A percentile compares a stretch with the other conserved stretches of the same genome.
phyloP scores from a whole-genome alignment of 2,113 vertebrate species.

The Pogonocichla stellata region DNA sequence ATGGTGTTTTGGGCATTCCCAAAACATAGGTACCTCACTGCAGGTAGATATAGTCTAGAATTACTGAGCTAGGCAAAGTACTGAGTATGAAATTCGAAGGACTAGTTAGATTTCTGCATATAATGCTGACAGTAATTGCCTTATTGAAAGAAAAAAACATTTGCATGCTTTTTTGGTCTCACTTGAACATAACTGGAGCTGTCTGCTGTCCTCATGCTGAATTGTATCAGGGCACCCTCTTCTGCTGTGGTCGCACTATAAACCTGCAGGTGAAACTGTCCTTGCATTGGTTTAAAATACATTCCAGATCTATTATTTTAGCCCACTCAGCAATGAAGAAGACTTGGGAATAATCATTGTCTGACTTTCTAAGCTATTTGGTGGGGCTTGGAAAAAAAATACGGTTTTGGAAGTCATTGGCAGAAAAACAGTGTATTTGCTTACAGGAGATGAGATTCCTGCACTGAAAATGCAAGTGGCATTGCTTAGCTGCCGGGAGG shows the following conservation, averaged over 20 bases:
- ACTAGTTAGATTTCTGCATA: neutral
- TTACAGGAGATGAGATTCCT: neutral
- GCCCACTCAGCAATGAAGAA: neutral
- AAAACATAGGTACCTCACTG: neutral
- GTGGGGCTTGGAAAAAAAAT: neutral
- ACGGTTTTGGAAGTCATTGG: neutral
- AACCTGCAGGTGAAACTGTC: constrained; percentile 1
- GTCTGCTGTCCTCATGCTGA: neutral
- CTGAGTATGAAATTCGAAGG: neutral
- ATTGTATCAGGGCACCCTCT: neutral
- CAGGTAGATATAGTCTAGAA: neutral
- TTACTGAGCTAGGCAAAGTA: neutral
- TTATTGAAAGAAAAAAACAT: neutral
- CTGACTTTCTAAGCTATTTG: neutral
- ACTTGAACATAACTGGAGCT: neutral
- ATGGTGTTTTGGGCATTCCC: neutral
- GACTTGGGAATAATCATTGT: neutral
- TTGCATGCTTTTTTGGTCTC: neutral
- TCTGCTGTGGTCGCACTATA: neutral
- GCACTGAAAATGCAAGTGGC: neutral
- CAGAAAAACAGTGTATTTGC: neutral
- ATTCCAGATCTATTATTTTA: neutral
- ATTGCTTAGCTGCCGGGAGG: neutral
- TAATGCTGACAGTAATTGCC: neutral
- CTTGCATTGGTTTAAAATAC: neutral